phyloP scores from a whole-genome alignment of 2,888 invertebrate species.

The Bhutanitis thaidina region DNA sequence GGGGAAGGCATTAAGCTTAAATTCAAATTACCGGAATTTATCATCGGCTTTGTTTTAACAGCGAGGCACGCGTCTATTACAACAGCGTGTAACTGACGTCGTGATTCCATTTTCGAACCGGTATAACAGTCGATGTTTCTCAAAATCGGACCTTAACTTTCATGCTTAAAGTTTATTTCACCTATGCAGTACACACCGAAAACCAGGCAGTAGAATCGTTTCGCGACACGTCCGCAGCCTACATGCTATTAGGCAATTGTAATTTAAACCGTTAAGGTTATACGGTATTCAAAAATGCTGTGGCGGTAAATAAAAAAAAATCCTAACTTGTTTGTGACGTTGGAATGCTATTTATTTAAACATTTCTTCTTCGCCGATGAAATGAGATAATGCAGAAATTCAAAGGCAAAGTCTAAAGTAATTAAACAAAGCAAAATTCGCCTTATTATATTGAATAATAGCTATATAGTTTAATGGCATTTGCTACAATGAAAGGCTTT shows the following conservation, averaged over 20 bases:
- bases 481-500: too few relatives aligned
- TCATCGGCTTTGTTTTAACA: constrained; percentile 31
- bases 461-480: too few relatives aligned
- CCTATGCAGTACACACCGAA: constrained; percentile 20
- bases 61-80: constrained; percentile 68
- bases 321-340: constrained; percentile 32
- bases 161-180: constrained; percentile 33
- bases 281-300: constrained; percentile 28
- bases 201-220: constrained; percentile 50
- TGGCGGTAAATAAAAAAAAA: constrained; percentile 17
- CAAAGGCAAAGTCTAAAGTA: constrained; percentile 44
- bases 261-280: constrained; percentile 39
- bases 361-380: constrained; percentile 42
- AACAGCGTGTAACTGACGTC: constrained; percentile 39
- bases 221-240: constrained; percentile 51
- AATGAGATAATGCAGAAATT: constrained; percentile 55
- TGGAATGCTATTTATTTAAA: constrained; percentile 47
- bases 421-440: too few relatives aligned
- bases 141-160: constrained; percentile 28
- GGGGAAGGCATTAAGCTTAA: constrained; percentile 32
- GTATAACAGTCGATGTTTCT: constrained; percentile 29
- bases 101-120: constrained; percentile 51
- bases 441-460: too few relatives aligned
- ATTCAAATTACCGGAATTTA: constrained; percentile 25
- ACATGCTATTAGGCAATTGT: constrained; percentile 67